phyloP scores from a whole-genome alignment of 2,888 invertebrate species.

The Polydrusus pterygomalis region DNA sequence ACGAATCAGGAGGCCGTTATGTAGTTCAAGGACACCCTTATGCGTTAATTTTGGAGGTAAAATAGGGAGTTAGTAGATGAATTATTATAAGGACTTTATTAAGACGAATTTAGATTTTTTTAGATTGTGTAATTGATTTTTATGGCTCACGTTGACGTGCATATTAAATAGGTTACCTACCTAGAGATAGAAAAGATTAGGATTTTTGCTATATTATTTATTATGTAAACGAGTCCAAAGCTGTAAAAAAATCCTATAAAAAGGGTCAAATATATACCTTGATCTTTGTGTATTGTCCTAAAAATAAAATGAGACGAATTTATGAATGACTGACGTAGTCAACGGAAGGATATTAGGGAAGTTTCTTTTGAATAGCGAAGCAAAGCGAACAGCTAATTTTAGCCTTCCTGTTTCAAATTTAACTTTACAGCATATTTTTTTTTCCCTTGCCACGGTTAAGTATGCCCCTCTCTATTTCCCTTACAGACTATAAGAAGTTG shows the following conservation, averaged over 20 bases:
- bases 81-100: constrained; percentile 1
- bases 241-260: background rate
- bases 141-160: background rate
- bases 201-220: background rate
- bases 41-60: constrained; percentile 13
- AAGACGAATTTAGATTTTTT: constrained; percentile 18
- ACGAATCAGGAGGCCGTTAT: constrained; percentile 16
- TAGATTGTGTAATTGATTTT: constrained; percentile 18
- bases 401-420: too few relatives aligned
- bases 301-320: too few relatives aligned
- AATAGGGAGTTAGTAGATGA: constrained; percentile 3
- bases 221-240: background rate
- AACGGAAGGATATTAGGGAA: too few relatives aligned
- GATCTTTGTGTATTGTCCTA: too few relatives aligned
- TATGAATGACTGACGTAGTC: too few relatives aligned
- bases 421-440: too few relatives aligned
- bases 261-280: background rate
- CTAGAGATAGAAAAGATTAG: constrained; percentile 1
- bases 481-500: too few relatives aligned
- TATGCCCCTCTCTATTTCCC: too few relatives aligned
- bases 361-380: too few relatives aligned
- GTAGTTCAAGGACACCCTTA: constrained; percentile 31
- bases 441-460: too few relatives aligned
- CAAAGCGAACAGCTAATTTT: too few relatives aligned
- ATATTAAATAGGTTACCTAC: constrained; percentile 3